Evolutionary conservation across 2,888 invertebrate genomes (phyloP).

Genomic region (Conomelus anceps): DNA sequence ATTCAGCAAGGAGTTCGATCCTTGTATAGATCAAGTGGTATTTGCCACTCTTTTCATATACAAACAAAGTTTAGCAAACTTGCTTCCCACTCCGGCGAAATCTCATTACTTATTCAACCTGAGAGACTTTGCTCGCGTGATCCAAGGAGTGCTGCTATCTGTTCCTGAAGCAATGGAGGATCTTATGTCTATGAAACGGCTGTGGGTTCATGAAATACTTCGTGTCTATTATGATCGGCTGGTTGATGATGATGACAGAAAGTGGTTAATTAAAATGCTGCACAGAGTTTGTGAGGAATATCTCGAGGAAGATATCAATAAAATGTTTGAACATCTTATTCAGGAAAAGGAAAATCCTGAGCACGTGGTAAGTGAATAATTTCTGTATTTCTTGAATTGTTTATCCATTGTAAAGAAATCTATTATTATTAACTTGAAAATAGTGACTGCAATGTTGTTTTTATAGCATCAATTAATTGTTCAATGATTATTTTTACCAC

Average conservation of each 20-base stretch:
- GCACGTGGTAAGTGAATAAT: neutral
- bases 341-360: conserved; percentile 32
- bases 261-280: conserved; percentile 70
- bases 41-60: conserved; percentile 80
- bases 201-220: conserved; percentile 92
- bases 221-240: conserved; percentile 90
- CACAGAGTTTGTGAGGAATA: conserved; percentile 52
- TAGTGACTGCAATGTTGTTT: no score
- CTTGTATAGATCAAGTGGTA: conserved; percentile 84
- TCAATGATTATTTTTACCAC: no score
- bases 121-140: conserved; percentile 87
- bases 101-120: conserved; percentile 93
- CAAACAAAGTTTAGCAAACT: conserved; percentile 69
- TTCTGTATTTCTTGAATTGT: neutral
- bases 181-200: conserved; percentile 73
- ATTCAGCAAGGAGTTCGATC: conserved; percentile 90
- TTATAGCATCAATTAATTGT: no score
- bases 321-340: conserved; percentile 60
- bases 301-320: conserved; percentile 61
- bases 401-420: neutral
- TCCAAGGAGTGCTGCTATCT: conserved; percentile 85
- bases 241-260: conserved; percentile 72
- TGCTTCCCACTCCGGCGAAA: conserved; percentile 87
- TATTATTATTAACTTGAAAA: no score
- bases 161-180: conserved; percentile 89